Percentiles rank a stretch among this genome's conserved stretches.
phyloP scores from a whole-genome alignment of 2,113 vertebrate genomes.

The Archocentrus centrarchus region DNA sequence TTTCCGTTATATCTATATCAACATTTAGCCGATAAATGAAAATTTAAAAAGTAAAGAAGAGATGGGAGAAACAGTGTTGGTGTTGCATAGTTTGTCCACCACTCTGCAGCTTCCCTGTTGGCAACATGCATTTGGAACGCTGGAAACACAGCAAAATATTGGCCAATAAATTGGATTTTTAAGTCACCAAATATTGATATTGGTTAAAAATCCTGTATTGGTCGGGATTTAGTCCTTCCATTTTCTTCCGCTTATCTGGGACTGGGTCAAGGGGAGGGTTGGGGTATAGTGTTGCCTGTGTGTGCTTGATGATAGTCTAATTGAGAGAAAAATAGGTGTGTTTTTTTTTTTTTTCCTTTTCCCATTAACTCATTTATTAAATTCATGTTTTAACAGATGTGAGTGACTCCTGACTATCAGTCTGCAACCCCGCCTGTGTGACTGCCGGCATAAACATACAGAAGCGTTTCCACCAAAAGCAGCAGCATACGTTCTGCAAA shows the following conservation, averaged over 20 bases:
- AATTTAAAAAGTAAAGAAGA: not conserved
- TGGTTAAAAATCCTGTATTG: too few relatives aligned
- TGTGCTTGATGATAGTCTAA: not conserved
- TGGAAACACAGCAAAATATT: not conserved
- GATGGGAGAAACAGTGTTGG: not conserved
- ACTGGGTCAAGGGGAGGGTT: too few relatives aligned
- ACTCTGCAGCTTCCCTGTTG: not conserved
- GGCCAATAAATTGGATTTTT: not conserved
- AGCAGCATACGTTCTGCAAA: not conserved
- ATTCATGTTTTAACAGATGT: constrained; percentile 21
- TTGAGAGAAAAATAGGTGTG: too few relatives aligned
- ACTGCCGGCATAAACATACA: constrained; percentile 12
- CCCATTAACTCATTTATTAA: not conserved
- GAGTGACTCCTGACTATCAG: constrained; percentile 5
- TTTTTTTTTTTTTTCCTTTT: too few relatives aligned
- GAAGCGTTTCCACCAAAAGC: not conserved
- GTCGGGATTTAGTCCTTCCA: too few relatives aligned
- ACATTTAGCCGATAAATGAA: not conserved
- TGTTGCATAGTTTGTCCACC: not conserved
- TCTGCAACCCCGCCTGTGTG: constrained; percentile 1
- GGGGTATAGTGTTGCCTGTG: not conserved
- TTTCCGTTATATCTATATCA: not conserved
- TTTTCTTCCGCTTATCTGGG: too few relatives aligned
- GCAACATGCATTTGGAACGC: too few relatives aligned
- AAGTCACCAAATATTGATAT: not conserved